Conservation (phyloP, 1,140 invertebrate genomes). For the Rhopalosiphum maidis region DNA sequence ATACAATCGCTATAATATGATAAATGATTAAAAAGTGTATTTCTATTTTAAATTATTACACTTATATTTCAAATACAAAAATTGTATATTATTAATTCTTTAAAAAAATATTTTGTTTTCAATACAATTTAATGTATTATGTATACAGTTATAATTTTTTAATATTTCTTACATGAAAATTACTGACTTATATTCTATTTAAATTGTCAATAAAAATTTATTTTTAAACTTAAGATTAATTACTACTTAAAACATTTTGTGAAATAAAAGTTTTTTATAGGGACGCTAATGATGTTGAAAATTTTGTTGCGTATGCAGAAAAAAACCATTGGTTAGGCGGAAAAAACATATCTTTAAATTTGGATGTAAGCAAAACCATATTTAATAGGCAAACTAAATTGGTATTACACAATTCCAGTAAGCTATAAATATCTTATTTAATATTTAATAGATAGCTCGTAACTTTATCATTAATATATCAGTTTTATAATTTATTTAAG, state of each 20-base stretch:
- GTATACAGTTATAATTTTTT: too few species aligned
- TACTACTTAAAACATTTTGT: background rate
- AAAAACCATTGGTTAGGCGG: slow-evolving; percentile 33
- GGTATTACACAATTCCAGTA: slow-evolving; percentile 23
- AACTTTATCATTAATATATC: too few species aligned
- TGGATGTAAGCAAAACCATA: background rate
- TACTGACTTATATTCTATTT: background rate
- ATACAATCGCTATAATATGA: too few species aligned
- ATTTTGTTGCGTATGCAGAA: background rate
- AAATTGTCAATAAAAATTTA: background rate
- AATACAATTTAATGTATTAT: too few species aligned
- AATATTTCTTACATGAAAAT: background rate
- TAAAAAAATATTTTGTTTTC: too few species aligned
- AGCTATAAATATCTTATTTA: background rate
- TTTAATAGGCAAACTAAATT: slow-evolving; percentile 11
- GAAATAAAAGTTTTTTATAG: background rate
- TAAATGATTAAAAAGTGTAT: too few species aligned
- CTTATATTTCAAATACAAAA: too few species aligned
- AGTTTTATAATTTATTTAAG: background rate
- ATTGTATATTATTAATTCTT: background rate
- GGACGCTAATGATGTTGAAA: background rate
- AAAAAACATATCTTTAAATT: slow-evolving; percentile 14
- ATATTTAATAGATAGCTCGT: background rate
- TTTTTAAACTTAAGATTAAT: background rate
- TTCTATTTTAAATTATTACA: too few species aligned